Conservation (phyloP, 37 sponge, comb jelly and placozoan species). For the Aplysina aerophoba region DNA sequence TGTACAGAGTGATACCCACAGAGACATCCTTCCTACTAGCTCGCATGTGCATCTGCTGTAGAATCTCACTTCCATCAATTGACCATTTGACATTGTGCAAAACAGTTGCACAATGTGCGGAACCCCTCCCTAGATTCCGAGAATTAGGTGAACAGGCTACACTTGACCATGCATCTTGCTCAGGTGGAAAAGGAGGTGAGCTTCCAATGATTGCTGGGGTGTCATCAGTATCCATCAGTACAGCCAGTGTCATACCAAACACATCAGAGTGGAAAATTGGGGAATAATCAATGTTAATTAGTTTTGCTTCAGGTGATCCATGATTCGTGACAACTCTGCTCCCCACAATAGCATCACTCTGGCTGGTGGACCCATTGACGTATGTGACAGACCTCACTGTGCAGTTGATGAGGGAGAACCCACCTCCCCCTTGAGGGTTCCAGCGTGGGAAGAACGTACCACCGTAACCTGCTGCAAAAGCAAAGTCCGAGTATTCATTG, state of each 20-base stretch:
- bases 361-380: background rate
- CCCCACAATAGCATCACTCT: background rate
- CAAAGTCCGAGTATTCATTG: background rate
- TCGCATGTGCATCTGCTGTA: no score
- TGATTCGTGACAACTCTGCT: background rate
- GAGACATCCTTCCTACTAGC: no score
- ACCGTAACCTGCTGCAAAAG: background rate
- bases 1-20: no score
- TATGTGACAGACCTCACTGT: background rate
- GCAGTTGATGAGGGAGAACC: slow-evolving; percentile 1
- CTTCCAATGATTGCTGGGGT: no score
- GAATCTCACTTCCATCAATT: no score
- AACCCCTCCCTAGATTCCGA: no score
- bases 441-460: background rate
- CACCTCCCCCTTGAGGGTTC: slow-evolving; percentile 28
- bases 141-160: no score
- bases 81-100: no score
- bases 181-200: no score
- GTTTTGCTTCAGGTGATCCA: background rate
- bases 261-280: no score
- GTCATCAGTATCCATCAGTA: background rate
- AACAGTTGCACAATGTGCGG: no score
- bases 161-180: no score
- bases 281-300: background rate
- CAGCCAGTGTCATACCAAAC: background rate